Percentiles rank a stretch among this genome's conserved stretches.
Conservation (phyloP, 2,113 vertebrate species). For the Ibidorhyncha struthersii region DNA sequence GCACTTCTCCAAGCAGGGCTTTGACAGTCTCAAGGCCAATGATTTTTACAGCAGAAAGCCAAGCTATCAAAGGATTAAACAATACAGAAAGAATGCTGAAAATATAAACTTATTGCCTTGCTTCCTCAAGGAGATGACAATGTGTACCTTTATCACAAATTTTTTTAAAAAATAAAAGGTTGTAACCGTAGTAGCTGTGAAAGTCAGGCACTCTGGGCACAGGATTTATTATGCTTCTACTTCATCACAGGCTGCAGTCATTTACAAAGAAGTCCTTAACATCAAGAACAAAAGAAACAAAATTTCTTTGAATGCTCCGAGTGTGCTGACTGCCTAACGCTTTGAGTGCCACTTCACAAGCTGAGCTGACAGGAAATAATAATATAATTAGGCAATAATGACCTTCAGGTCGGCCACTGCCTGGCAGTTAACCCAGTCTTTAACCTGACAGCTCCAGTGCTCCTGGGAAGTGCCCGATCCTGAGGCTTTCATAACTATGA, state of each 20-base stretch:
- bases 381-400: conserved; percentile 47
- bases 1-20: background rate
- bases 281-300: conserved; percentile 38
- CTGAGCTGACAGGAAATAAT: conserved; percentile 33
- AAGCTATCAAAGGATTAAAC: conserved; percentile 19
- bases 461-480: background rate
- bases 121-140: conserved; percentile 27
- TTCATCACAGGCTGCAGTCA: conserved; percentile 36
- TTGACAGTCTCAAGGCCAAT: conserved; percentile 31
- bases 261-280: conserved; percentile 43
- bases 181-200: background rate
- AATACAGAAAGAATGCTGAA: background rate
- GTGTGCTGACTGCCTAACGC: conserved; percentile 6
- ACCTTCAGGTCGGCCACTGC: background rate
- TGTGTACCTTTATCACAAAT: background rate
- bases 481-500: background rate
- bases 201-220: background rate
- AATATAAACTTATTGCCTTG: background rate
- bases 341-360: conserved; percentile 45
- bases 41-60: conserved; percentile 20
- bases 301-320: conserved; percentile 34
- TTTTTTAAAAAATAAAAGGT: background rate
- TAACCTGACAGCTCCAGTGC: background rate
- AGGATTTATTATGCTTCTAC: conserved; percentile 1
- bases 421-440: conserved; percentile 46